These are phyloP conservation scores for Drosophila kurseongensis DNA, from an alignment of 1,140 invertebrate genomes.

Conservation along the genomic window DNA sequence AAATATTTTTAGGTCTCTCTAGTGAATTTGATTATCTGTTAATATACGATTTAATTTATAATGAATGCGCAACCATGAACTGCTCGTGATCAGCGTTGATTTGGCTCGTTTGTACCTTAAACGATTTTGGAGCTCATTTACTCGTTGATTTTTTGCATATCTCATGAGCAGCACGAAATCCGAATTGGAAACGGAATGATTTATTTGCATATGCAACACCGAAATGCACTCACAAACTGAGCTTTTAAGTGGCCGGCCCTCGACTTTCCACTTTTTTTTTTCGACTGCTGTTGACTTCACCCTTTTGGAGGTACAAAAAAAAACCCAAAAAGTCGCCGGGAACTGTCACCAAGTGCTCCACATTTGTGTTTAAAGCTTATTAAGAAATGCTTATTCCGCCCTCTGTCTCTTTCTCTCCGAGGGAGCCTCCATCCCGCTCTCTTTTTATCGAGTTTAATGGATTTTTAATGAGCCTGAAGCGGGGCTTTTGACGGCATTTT, in stretches of 20 bases:
- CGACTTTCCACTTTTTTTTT: conserved; percentile 35
- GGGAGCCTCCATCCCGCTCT: conserved; percentile 1
- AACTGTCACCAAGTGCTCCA: conserved; percentile 77
- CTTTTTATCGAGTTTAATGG: conserved; percentile 75
- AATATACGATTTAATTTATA: conserved; percentile 8
- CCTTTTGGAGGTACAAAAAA: conserved; percentile 11
- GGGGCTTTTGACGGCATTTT: conserved; percentile 68
- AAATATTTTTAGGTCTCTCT: neutral
- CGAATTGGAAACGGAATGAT: conserved; percentile 53
- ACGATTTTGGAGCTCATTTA: conserved; percentile 24
- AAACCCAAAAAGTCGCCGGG: conserved; percentile 4
- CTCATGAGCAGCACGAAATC: conserved; percentile 26
- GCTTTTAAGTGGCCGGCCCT: conserved; percentile 78
- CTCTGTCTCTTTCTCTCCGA: conserved; percentile 1
- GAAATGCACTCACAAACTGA: conserved; percentile 79
- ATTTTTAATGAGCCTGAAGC: conserved; percentile 78
- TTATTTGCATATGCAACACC: conserved; percentile 82
- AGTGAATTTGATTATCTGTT: neutral
- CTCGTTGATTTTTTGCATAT: conserved; percentile 28
- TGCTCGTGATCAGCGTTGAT: conserved; percentile 34
- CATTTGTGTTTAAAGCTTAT: conserved; percentile 72
- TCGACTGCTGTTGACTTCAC: conserved; percentile 31
- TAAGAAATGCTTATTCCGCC: conserved; percentile 45
- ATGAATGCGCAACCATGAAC: conserved; percentile 12
- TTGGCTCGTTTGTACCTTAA: conserved; percentile 25